Evolutionary conservation across 2,113 vertebrate species (phyloP).

Genomic region (Pachypanchax playfairii): DNA sequence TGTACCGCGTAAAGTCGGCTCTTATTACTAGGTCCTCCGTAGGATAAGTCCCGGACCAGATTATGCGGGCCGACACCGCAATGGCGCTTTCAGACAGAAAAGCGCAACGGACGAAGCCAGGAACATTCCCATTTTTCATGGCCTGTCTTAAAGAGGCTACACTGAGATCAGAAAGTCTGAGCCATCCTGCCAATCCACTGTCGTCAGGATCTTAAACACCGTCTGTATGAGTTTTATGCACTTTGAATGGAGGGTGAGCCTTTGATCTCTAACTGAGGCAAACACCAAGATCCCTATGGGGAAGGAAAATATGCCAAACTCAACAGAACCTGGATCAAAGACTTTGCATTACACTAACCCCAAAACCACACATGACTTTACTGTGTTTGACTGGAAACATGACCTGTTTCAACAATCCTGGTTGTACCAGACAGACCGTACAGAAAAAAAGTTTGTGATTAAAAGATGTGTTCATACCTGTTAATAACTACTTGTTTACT

Average conservation of each 20-base stretch:
- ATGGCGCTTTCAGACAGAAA: too few species aligned
- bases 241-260: not conserved
- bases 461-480: too few species aligned
- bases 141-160: too few species aligned
- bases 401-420: not conserved
- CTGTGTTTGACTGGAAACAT: constrained; percentile 9
- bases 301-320: constrained; percentile 29
- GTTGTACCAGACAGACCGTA: not conserved
- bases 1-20: too few species aligned
- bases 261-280: constrained; percentile 26
- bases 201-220: not conserved
- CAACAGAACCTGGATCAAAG: constrained; percentile 44
- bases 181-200: not conserved
- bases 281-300: constrained; percentile 9
- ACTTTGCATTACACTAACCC: constrained; percentile 13
- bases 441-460: too few species aligned
- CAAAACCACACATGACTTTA: constrained; percentile 22
- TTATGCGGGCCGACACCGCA: too few species aligned
- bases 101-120: too few species aligned
- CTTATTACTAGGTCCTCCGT: too few species aligned
- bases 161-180: constrained; percentile 3
- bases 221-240: not conserved
- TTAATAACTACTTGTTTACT: too few species aligned
- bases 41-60: too few species aligned
- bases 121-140: too few species aligned